A percentile compares a stretch with the other conserved stretches of the same genome.
Conservation (phyloP, 2,113 vertebrate species). For the Sebastes fasciatus region DNA sequence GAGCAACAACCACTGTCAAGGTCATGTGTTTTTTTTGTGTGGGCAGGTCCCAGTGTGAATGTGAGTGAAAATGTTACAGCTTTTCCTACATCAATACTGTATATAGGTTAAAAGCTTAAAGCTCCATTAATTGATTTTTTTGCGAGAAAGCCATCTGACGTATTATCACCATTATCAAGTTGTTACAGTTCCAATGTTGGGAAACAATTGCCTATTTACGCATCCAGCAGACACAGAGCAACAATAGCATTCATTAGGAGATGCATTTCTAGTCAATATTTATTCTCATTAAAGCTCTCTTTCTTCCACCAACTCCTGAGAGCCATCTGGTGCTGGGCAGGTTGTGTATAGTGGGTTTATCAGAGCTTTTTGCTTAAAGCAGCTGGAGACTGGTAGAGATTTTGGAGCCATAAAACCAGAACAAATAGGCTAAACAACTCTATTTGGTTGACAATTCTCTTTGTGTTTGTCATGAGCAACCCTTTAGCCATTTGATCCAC, state of each 20-base stretch:
- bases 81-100: background rate
- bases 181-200: background rate
- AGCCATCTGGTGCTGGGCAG: background rate
- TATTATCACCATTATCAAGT: background rate
- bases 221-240: background rate
- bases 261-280: background rate
- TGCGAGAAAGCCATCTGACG: background rate
- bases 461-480: background rate
- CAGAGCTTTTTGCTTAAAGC: background rate
- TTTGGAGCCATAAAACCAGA: background rate
- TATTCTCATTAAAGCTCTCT: background rate
- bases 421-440: too few relatives aligned
- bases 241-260: background rate
- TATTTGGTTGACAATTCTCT: background rate
- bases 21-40: too few relatives aligned
- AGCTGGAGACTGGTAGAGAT: background rate
- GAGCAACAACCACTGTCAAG: background rate
- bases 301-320: background rate
- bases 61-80: background rate
- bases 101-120: background rate
- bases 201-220: background rate
- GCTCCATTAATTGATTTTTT: background rate
- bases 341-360: background rate
- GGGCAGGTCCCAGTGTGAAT: background rate
- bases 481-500: conserved; percentile 43